Evolutionary conservation across 2,888 invertebrate species (phyloP), one percentile per base, ranked within the genome.

Genomic region (Venustoraphidia nigricollis): DNA sequence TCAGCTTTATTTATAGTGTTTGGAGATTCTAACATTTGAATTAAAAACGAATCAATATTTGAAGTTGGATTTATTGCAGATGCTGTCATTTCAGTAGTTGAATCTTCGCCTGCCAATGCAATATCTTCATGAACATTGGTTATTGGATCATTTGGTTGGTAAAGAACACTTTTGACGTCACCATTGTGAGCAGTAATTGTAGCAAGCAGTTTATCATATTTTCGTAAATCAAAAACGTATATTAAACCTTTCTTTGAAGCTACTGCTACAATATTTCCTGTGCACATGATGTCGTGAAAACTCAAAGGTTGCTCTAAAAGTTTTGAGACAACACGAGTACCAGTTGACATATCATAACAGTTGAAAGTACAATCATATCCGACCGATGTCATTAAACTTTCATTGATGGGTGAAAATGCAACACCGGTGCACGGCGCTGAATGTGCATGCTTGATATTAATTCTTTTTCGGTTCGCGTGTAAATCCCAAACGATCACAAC

Each of bases 401-500:
- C 65, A 55, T 75, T 74, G 9, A 73, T 65, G 1, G 73, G 68
- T 1, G 76, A 76, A 60, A 70, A 77, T 36, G 68, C 63, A 49
- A 76, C 65, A 53, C 73, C 72, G 53, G 73, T 74, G n/a, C 77
- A 72, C 2, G 74, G 72, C 3, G 76, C 73, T 13, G 71, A 70
- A 55, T 77, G 77, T 8, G 72, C 67, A 56, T 69, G 68, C 55
- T 70, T 68, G 62, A 70, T 69, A 51, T 63, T 65, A 8, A 61
- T 66, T 60, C 66, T 70, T 50, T 72, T 71, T 57, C 69, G 71
- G 51, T 71, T 70, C 2, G 66, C 67, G 10, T 65, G 65, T 35
- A 71, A 62, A 52, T 72, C 72, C 53, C 68, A 61, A 8, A 72
- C 57, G 9, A 70, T 59, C 27, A 72, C 61, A 57, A 70, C 70